phyloP scores from a whole-genome alignment of 2,797 vertebrate genomes.

The Staurois parvus region DNA sequence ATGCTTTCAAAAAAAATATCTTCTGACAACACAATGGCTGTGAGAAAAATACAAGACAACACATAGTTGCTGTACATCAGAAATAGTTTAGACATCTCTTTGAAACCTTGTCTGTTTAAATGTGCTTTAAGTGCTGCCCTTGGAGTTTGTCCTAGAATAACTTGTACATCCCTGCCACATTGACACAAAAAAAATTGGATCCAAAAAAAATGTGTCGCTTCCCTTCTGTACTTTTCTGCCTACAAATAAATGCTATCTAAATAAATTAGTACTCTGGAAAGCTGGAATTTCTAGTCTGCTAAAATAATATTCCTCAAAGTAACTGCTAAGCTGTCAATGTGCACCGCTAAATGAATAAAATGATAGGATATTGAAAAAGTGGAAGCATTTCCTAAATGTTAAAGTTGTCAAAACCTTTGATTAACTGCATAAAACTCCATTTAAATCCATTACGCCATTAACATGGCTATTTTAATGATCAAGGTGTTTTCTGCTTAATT shows the following conservation, averaged over 20 bases:
- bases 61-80: conserved; percentile 20
- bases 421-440: conserved; percentile 30
- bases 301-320: conserved; percentile 57
- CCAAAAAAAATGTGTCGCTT: conserved; percentile 50
- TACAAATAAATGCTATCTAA: conserved; percentile 55
- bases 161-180: conserved; percentile 8
- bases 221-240: conserved; percentile 37
- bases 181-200: conserved; percentile 55
- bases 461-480: conserved; percentile 28
- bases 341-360: conserved; percentile 38
- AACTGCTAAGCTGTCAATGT: conserved; percentile 40
- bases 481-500: conserved; percentile 42
- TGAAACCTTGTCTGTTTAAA: conserved; percentile 49
- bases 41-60: not conserved
- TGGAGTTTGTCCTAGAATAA: conserved; percentile 51
- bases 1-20: not conserved
- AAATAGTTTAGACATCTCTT: conserved; percentile 42
- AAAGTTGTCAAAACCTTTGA: conserved; percentile 43
- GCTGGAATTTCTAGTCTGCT: conserved; percentile 26
- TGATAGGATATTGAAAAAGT: conserved; percentile 32
- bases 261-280: conserved; percentile 42
- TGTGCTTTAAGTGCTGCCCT: conserved; percentile 40
- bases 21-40: not conserved
- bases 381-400: conserved; percentile 46
- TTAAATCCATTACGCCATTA: conserved; percentile 41